Base-by-base conservation (phyloP, 2,888 invertebrate genomes). In the Diarsia mendica region DNA sequence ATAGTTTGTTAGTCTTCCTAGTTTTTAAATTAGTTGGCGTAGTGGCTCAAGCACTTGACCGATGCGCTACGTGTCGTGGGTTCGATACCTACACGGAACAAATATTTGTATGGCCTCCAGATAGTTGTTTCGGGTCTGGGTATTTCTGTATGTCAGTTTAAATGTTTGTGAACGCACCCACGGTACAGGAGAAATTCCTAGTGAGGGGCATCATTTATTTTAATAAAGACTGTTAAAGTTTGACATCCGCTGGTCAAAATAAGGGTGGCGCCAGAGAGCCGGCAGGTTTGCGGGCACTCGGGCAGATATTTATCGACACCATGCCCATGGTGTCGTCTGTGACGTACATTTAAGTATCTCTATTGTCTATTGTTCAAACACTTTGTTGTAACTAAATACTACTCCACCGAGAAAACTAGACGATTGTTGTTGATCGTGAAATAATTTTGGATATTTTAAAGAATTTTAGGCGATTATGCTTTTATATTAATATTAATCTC, bases 181-280 rank as follows among this genome's bases (percentile, higher is more conserved):
- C 39, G 39, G 6, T 8, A 39, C 8, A 39, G 39, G 39, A 39
- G 39, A 39, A 39, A 39, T 39, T 39, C 39, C 8, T 6, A 39
- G 39, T 39, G 8, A 6, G 6, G 39, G 39, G 39, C 39, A 39
- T 28, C 28, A 28, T 28, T 28, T 28, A 39, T 8, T 5, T 39
- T 8, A 39, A 39, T 8, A 39, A 39, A 39, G 8, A 28, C 28
- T 28, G 1, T 28, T 28, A 8, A 39, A 39, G 89, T 91, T 94
- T 94, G 92, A 87, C 89, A 90, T 77, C 75, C 91, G 65, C 78
- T 85, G 77, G 83, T 67, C 80, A 28, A 78, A 87, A 81, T 89
- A 88, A 90, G 90, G 91, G 91, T 93, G 94, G 95, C 95, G 95
- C 94, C 94, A 91, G 83, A 83, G 75, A 72, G 94, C 87, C 94